These are phyloP conservation scores for Heteromormyrus szaboi DNA, from an alignment of 2,797 vertebrate genomes.

Conservation along the genomic window DNA sequence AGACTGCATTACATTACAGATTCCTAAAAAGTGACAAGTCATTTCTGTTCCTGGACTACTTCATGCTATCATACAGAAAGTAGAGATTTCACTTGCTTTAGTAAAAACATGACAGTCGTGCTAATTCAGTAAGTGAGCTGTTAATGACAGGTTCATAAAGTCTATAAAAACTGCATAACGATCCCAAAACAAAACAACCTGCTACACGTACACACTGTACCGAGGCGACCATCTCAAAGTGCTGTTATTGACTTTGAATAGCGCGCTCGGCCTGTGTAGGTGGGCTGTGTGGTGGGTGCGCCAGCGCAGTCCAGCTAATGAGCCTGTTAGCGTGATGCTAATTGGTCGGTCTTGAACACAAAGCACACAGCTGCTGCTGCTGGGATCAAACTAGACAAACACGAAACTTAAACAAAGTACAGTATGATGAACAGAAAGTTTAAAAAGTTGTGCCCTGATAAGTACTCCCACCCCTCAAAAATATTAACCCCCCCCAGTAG, in stretches of 20 bases:
- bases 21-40: background rate
- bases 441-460: background rate
- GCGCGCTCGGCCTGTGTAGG: background rate
- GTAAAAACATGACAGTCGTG: background rate
- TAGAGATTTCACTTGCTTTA: background rate
- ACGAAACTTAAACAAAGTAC: background rate
- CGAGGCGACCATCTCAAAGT: background rate
- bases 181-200: background rate
- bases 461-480: background rate
- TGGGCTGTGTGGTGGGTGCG: background rate
- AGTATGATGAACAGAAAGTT: background rate
- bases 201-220: background rate
- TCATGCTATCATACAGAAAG: background rate
- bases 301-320: background rate
- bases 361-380: background rate
- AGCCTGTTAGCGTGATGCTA: constrained; percentile 1
- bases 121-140: background rate
- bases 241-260: background rate
- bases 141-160: background rate
- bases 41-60: background rate
- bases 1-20: background rate
- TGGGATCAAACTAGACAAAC: background rate
- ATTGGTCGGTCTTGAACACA: background rate
- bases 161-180: background rate
- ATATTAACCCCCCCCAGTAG: background rate